phyloP scores from a whole-genome alignment of 1,140 invertebrate species.

The Aphidius ervi region DNA sequence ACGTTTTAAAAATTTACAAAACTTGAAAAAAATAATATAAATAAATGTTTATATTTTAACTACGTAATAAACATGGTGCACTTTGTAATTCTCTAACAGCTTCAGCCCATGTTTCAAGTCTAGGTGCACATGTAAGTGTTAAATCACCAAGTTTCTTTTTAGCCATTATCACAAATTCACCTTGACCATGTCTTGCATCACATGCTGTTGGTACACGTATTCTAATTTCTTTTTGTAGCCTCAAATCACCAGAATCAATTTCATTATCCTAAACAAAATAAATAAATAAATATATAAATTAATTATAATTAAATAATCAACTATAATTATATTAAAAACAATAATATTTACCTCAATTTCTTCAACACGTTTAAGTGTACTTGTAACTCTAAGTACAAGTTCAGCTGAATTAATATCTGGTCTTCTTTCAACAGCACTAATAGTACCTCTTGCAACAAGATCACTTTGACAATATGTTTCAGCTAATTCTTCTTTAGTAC shows the following conservation, averaged over 20 bases:
- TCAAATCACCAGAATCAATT: conserved; percentile 36
- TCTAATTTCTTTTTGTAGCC: conserved; percentile 36
- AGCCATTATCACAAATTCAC: conserved; percentile 78
- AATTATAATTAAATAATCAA: not conserved
- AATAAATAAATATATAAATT: conserved; percentile 1
- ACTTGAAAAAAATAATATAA: conserved; percentile 12
- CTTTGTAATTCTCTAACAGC: conserved; percentile 59
- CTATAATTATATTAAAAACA: conserved; percentile 1
- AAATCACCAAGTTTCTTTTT: conserved; percentile 66
- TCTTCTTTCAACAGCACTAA: conserved; percentile 62
- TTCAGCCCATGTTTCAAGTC: conserved; percentile 64
- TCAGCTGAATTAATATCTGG: conserved; percentile 63
- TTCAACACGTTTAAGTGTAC: conserved; percentile 59
- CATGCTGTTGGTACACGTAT: conserved; percentile 64
- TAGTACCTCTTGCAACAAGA: conserved; percentile 67
- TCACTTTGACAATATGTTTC: conserved; percentile 77
- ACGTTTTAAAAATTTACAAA: conserved; percentile 13
- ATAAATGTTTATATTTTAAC: conserved; percentile 32
- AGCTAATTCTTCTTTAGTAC: conserved; percentile 68
- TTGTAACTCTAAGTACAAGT: conserved; percentile 64
- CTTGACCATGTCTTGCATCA: conserved; percentile 64
- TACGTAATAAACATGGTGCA: conserved; percentile 64
- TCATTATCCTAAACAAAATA: conserved; percentile 39
- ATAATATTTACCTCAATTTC: conserved; percentile 41
- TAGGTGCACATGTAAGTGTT: conserved; percentile 68